Percentiles rank a stretch among this genome's conserved stretches.
Conservation (phyloP, 2,888 invertebrate species). For the Artemia sinica region DNA sequence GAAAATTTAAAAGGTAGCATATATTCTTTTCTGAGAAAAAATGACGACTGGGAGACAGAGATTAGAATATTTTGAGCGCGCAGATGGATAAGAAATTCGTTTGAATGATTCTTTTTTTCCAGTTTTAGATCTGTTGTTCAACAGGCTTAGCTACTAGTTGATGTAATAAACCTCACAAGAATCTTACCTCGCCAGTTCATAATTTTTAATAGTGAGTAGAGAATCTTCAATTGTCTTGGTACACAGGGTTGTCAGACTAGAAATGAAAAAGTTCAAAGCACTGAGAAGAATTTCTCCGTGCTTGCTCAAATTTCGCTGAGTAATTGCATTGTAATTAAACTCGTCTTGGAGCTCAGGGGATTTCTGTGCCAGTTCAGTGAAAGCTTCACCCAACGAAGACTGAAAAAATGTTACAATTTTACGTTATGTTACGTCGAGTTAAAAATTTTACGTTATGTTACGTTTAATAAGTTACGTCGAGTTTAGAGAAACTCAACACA, state of each 20-base stretch:
- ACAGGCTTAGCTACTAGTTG: constrained; percentile 3
- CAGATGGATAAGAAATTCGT: neutral
- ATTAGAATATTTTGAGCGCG: neutral
- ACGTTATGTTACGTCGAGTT: too few relatives aligned
- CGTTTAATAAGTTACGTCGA: too few relatives aligned
- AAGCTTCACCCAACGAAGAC: constrained; percentile 76
- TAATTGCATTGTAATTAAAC: constrained; percentile 87
- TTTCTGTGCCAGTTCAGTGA: constrained; percentile 86
- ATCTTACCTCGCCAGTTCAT: constrained; percentile 55
- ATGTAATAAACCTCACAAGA: constrained; percentile 26
- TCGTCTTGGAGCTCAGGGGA: constrained; percentile 87
- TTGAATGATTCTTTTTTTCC: neutral
- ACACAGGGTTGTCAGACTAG: constrained; percentile 83
- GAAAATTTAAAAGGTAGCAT: too few relatives aligned
- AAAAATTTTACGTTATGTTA: too few relatives aligned
- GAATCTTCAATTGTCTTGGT: constrained; percentile 97
- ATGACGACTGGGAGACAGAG: too few relatives aligned
- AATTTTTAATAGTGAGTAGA: constrained; percentile 53
- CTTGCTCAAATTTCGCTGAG: constrained; percentile 75
- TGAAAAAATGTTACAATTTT: constrained; percentile 32
- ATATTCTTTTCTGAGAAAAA: too few relatives aligned
- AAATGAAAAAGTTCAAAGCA: constrained; percentile 89
- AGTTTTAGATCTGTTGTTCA: neutral
- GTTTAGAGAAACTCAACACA: too few relatives aligned
- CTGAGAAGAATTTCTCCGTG: constrained; percentile 82